Conservation (phyloP, 2,113 vertebrate species). For the Oncorhynchus gorbuscha region DNA sequence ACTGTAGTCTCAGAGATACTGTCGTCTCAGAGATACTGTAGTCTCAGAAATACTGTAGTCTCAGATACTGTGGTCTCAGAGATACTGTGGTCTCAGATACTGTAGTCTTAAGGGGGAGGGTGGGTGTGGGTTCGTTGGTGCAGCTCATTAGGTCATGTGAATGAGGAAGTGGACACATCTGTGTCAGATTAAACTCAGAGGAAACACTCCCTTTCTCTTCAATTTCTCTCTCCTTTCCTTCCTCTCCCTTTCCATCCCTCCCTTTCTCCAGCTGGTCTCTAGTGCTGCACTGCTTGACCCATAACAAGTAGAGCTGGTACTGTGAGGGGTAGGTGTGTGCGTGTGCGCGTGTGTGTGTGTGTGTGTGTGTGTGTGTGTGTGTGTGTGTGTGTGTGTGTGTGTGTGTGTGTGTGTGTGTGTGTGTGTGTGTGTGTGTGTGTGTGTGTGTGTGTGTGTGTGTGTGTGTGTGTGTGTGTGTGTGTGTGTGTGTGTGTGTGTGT, state of each 20-base stretch:
- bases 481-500: neutral
- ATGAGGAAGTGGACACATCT: conserved; percentile 67
- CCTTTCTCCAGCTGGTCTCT: neutral
- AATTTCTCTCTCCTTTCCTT: neutral
- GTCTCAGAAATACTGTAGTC: too few species aligned
- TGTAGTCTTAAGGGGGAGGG: neutral
- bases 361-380: neutral
- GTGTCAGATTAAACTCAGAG: conserved; percentile 60
- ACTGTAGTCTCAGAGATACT: too few species aligned
- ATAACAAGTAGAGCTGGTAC: conserved; percentile 29
- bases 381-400: neutral
- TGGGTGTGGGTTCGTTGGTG: too few species aligned
- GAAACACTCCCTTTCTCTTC: neutral
- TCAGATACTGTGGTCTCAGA: too few species aligned
- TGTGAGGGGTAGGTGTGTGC: neutral
- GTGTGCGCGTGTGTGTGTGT: neutral
- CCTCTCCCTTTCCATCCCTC: neutral
- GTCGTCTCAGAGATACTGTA: too few species aligned
- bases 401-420: neutral
- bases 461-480: neutral
- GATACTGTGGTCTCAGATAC: too few species aligned
- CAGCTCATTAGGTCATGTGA: conserved; percentile 63
- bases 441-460: neutral
- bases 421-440: neutral
- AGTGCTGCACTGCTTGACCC: conserved; percentile 42